Percentiles rank a stretch among this genome's conserved stretches.
phyloP scores from a whole-genome alignment of 2,888 invertebrate genomes.

The Myopa testacea region DNA sequence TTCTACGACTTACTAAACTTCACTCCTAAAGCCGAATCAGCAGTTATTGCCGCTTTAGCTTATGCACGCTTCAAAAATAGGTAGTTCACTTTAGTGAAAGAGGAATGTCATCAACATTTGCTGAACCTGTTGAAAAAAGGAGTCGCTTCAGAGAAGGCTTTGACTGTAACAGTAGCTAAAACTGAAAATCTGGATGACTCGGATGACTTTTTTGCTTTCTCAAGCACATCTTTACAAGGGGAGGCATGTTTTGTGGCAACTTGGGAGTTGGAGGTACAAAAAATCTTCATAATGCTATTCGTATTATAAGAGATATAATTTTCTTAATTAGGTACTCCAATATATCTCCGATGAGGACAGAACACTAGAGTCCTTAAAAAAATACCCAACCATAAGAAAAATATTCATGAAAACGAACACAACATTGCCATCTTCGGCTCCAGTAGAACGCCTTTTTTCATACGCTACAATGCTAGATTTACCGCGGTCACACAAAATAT shows the following conservation, averaged over 20 bases:
- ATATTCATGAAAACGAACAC: conserved; percentile 15
- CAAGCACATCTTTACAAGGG: not conserved
- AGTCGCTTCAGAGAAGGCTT: conserved; percentile 5
- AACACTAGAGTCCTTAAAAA: not conserved
- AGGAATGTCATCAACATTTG: not conserved
- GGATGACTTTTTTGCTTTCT: not conserved
- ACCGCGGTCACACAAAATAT: not conserved
- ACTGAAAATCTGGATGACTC: not conserved
- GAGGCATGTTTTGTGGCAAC: not conserved
- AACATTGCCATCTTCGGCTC: conserved; percentile 12
- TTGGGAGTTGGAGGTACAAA: not conserved
- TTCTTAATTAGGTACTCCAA: not conserved
- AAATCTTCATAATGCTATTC: no score
- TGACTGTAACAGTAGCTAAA: not conserved
- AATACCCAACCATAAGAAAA: conserved; percentile 4
- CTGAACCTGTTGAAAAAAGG: not conserved
- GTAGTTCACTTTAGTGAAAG: conserved; percentile 22
- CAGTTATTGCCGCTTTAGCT: conserved; percentile 35
- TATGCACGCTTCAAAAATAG: conserved; percentile 35
- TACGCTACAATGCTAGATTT: not conserved
- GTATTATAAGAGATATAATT: not conserved
- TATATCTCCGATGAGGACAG: not conserved
- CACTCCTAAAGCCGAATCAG: conserved; percentile 23
- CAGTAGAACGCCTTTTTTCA: conserved; percentile 11
- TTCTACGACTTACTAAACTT: conserved; percentile 30